Evolutionary conservation across 2,797 vertebrate species (phyloP).

Genomic region (Bradypodion pumilum): DNA sequence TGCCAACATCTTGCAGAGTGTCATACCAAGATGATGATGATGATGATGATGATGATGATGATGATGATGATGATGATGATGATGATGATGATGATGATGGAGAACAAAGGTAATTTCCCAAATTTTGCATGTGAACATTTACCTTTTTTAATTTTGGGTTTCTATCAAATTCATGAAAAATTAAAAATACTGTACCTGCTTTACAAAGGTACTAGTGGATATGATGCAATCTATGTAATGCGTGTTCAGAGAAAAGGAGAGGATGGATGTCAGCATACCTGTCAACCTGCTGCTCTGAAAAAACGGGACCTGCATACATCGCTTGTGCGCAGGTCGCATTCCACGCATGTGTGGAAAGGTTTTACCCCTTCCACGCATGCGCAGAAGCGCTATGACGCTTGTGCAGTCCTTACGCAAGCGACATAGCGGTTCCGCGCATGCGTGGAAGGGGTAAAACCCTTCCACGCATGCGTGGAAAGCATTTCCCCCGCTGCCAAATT

Average conservation of each 20-base stretch:
- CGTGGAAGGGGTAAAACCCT: no score
- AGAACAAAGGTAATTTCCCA: slow-evolving; percentile 23
- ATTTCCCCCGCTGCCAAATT: no score
- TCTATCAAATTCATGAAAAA: slow-evolving; percentile 36
- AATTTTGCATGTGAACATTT: background rate
- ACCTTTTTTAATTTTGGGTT: slow-evolving; percentile 25
- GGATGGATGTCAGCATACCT: no score
- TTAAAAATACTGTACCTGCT: slow-evolving; percentile 6
- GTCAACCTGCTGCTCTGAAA: no score
- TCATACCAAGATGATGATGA: background rate
- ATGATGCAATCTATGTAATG: background rate
- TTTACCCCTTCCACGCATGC: no score
- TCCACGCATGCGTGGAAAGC: no score
- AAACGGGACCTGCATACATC: no score
- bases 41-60: background rate
- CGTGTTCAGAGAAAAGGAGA: slow-evolving; percentile 2
- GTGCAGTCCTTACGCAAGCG: no score
- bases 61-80: background rate
- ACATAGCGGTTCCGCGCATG: no score
- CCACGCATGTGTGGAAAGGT: no score
- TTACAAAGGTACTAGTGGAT: slow-evolving; percentile 10
- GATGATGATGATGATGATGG: background rate
- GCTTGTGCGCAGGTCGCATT: no score
- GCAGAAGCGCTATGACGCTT: no score
- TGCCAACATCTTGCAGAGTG: slow-evolving; percentile 23